These are phyloP conservation scores for Sphenopsis melanotis DNA, from an alignment of 2,797 vertebrate genomes.

Conservation along the genomic window DNA sequence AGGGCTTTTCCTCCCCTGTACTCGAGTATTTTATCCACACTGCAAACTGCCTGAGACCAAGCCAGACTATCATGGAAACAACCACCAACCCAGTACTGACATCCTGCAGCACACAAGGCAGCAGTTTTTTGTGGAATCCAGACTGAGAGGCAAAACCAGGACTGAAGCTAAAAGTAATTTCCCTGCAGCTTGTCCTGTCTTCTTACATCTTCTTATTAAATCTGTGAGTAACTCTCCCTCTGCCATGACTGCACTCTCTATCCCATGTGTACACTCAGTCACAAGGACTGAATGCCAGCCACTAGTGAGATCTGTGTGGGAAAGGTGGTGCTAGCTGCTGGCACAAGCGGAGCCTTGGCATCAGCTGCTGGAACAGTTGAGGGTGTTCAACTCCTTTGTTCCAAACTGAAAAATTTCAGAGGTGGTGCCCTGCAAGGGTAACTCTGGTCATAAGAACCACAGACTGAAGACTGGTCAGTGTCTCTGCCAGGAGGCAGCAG, in stretches of 20 bases:
- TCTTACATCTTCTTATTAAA: neutral
- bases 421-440: neutral
- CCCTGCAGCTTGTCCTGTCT: neutral
- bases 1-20: neutral
- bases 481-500: neutral
- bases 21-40: neutral
- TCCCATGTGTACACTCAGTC: neutral
- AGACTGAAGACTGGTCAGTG: neutral
- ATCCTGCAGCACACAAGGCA: neutral
- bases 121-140: neutral
- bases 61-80: neutral
- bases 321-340: neutral
- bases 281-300: neutral
- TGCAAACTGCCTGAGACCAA: neutral
- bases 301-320: neutral
- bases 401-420: neutral
- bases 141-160: neutral
- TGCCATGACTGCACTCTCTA: fast-evolving
- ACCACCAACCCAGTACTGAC: neutral
- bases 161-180: neutral
- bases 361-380: neutral
- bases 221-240: neutral
- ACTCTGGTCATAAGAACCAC: neutral
- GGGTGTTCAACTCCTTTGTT: neutral
- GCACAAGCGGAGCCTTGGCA: neutral